Evolutionary conservation across 2,888 invertebrate species (phyloP), one percentile per base, ranked within the genome.

Genomic region (Iselma pallidipennis): DNA sequence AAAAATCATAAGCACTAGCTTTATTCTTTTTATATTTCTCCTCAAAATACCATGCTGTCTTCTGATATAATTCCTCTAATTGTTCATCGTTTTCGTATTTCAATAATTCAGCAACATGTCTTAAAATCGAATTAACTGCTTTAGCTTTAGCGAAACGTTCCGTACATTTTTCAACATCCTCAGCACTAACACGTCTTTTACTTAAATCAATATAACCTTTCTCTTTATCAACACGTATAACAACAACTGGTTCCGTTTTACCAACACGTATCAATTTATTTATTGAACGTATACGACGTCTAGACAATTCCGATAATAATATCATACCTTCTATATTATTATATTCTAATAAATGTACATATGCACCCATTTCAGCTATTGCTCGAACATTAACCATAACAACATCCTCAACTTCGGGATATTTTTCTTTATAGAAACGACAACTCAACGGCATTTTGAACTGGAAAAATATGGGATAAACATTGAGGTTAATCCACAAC

Each of bases 171-270:
- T 96, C 93, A 61, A 98, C 94, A 82, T 99, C 99, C 82, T 99
- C 99, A 0, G 95, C 91, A 0, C 98, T 98, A 1, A 99, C 99
- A 83, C 99, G 89, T 80, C 99, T 89, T 84, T 99, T 99, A 66
- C 98, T 99, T 74, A 99, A 87, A 88, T 99, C 99, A 81, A 99
- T 99, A 82, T 99, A 99, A 89, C 98, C 99, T 88, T 99, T 99
- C 76, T 99, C 98, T 86, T 98, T 97, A 82, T 99, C 99, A 21
- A 99, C 99, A 83, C 99, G 89, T 81, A 99, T 98, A 61, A 99
- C 99, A 50, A 99, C 98, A 14, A 99, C 99, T 25, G 98, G 98
- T 82, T 99, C 99, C 55, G 95, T 98, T 83, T 98, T 94, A 48
- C 99, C 99, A 54, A 99, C 97, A 71, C 98, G 88, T 80, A 99